Conservation (phyloP, 2,888 invertebrate species). For the Caradrina kadenii region DNA sequence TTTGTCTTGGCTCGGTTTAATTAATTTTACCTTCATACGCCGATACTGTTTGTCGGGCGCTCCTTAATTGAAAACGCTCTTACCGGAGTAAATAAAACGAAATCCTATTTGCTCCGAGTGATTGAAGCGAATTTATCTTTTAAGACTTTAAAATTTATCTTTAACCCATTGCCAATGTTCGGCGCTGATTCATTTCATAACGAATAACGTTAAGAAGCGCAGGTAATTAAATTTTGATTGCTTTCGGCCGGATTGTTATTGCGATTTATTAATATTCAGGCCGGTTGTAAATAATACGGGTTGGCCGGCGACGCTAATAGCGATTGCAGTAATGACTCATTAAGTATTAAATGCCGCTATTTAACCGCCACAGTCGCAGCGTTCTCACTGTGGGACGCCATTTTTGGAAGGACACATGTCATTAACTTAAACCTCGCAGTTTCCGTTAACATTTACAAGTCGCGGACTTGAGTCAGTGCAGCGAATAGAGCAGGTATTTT, state of each 20-base stretch:
- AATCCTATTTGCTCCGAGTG: slow-evolving; percentile 89
- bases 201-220: slow-evolving; percentile 74
- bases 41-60: slow-evolving; percentile 89
- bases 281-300: slow-evolving; percentile 80
- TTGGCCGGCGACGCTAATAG: slow-evolving; percentile 80
- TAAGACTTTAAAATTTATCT: slow-evolving; percentile 88
- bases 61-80: slow-evolving; percentile 90
- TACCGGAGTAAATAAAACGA: slow-evolving; percentile 88
- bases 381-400: slow-evolving; percentile 44
- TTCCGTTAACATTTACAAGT: slow-evolving; percentile 39
- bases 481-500: slow-evolving; percentile 10
- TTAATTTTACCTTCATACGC: slow-evolving; percentile 91
- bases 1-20: slow-evolving; percentile 90
- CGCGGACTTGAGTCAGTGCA: slow-evolving; percentile 8
- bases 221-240: slow-evolving; percentile 88
- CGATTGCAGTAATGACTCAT: slow-evolving; percentile 83
- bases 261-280: slow-evolving; percentile 85
- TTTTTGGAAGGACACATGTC: slow-evolving; percentile 55
- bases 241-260: slow-evolving; percentile 82
- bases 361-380: slow-evolving; percentile 69
- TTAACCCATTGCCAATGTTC: slow-evolving; percentile 77
- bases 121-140: slow-evolving; percentile 90
- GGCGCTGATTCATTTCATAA: slow-evolving; percentile 75
- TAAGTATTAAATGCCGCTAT: slow-evolving; percentile 81
- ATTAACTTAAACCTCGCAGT: slow-evolving; percentile 40